phyloP scores from a whole-genome alignment of 2,113 vertebrate species.

The Parus major region DNA sequence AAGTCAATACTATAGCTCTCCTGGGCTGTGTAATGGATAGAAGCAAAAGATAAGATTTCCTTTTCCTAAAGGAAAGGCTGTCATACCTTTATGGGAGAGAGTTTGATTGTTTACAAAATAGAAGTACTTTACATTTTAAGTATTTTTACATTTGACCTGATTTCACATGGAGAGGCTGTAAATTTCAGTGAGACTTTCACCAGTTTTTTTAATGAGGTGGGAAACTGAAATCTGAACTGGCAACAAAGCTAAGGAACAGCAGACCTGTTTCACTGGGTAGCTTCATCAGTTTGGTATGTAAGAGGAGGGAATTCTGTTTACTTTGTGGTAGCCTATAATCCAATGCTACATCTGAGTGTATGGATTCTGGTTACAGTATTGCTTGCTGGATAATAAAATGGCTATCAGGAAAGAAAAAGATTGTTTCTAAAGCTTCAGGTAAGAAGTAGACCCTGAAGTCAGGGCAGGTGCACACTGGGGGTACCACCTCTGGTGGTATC shows the following conservation, averaged over 20 bases:
- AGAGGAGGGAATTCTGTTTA: not conserved
- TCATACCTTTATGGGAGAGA: not conserved
- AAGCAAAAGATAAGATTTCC: not conserved
- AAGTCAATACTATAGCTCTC: not conserved
- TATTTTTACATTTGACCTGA: not conserved
- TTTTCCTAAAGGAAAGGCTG: not conserved
- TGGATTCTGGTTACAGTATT: not conserved
- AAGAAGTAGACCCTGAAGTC: not conserved
- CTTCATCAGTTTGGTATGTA: not conserved
- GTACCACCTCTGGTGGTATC: not conserved
- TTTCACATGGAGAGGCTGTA: not conserved
- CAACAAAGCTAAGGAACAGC: not conserved
- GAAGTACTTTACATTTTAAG: not conserved
- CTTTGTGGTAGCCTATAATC: not conserved
- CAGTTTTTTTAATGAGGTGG: not conserved
- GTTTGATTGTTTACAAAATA: not conserved
- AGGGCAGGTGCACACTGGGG: not conserved
- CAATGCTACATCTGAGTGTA: not conserved
- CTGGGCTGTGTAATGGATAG: not conserved
- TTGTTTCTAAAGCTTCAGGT: not conserved
- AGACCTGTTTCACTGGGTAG: not conserved
- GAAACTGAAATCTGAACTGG: not conserved
- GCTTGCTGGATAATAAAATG: not conserved
- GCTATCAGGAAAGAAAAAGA: not conserved
- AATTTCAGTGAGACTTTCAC: not conserved